Evolutionary conservation across 2,113 vertebrate genomes (phyloP).

Genomic region (Chloropsis hardwickii): DNA sequence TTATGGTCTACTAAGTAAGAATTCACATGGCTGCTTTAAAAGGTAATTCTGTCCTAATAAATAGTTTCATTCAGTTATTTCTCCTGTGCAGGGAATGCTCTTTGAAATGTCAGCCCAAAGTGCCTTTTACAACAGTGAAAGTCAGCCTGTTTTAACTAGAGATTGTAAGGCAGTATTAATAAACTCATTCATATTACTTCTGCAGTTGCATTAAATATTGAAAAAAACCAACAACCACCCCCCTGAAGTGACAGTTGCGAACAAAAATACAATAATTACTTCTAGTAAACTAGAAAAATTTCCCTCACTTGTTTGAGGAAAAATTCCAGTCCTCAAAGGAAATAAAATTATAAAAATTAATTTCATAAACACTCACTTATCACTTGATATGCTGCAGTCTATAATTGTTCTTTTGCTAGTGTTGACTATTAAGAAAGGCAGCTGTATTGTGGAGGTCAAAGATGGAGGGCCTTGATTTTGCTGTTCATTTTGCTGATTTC

Average conservation of each 20-base stretch:
- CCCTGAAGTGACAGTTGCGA: neutral
- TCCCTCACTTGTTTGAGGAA: neutral
- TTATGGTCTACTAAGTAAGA: neutral
- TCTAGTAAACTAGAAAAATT: neutral
- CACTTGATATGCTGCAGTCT: constrained; percentile 89
- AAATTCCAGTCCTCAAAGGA: neutral
- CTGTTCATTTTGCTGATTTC: constrained; percentile 82
- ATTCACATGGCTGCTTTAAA: neutral
- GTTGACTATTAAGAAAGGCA: constrained; percentile 87
- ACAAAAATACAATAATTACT: neutral
- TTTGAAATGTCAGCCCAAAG: neutral
- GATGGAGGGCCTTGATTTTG: constrained; percentile 77
- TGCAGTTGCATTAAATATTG: neutral
- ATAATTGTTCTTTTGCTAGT: constrained; percentile 86
- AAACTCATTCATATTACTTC: neutral
- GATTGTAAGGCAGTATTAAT: neutral
- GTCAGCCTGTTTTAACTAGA: neutral
- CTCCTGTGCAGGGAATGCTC: neutral
- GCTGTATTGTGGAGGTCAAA: constrained; percentile 81
- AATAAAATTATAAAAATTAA: neutral
- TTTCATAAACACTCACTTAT: constrained; percentile 77
- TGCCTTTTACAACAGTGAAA: neutral
- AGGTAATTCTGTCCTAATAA: neutral
- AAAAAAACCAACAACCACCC: neutral
- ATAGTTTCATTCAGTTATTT: neutral